Conservation (phyloP, 1,140 invertebrate species). For the Temnothorax longispinosus region DNA sequence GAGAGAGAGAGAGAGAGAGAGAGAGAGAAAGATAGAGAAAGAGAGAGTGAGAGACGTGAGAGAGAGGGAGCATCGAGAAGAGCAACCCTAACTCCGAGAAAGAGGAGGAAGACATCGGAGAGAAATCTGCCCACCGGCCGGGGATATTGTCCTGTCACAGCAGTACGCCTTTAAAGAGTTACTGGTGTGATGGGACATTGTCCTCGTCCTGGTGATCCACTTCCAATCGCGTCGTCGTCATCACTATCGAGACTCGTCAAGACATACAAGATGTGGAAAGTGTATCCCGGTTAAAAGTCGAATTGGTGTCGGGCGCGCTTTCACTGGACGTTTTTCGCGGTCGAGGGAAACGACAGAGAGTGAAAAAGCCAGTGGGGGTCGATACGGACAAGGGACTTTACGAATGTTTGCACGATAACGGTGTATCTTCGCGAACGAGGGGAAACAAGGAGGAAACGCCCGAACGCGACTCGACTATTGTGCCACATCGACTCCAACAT, state of each 20-base stretch:
- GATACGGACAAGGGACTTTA: not conserved
- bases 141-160: slow-evolving; percentile 98
- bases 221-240: slow-evolving; percentile 50
- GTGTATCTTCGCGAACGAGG: not conserved
- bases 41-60: not conserved
- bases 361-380: slow-evolving; percentile 20
- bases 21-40: slow-evolving; percentile 4
- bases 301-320: slow-evolving; percentile 37
- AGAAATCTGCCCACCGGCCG: slow-evolving; percentile 77
- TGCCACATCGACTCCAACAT: not conserved
- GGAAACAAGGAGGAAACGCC: slow-evolving; percentile 29
- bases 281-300: slow-evolving; percentile 19
- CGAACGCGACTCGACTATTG: not conserved
- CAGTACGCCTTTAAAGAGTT: slow-evolving; percentile 91
- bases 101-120: not conserved
- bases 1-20: not conserved
- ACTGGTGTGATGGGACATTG: slow-evolving; percentile 96
- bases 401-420: not conserved
- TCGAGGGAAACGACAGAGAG: not conserved
- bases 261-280: slow-evolving; percentile 14
- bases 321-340: not conserved
- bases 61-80: not conserved
- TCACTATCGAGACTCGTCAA: not conserved
- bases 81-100: not conserved
- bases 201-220: slow-evolving; percentile 85